phyloP scores from a whole-genome alignment of 2,888 invertebrate genomes.

The Ichneumoninae sp. region DNA sequence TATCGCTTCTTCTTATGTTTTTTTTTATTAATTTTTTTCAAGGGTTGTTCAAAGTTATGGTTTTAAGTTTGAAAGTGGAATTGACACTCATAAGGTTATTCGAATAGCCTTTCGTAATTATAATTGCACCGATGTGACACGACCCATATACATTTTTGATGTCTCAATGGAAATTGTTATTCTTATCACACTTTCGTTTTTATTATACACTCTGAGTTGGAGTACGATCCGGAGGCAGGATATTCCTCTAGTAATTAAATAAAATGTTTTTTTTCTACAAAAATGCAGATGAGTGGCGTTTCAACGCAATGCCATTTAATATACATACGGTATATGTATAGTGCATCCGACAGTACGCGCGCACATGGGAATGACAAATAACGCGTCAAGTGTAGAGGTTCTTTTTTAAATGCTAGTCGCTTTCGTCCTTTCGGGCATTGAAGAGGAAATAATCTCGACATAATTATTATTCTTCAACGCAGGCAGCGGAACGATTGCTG shows the following conservation, averaged over 20 bases:
- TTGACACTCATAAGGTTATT: conserved; percentile 84
- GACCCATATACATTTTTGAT: conserved; percentile 77
- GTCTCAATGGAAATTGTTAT: conserved; percentile 70
- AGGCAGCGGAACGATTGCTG: conserved; percentile 19
- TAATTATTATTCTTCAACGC: conserved; percentile 36
- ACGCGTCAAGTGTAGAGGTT: conserved; percentile 48
- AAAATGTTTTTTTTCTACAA: conserved; percentile 66
- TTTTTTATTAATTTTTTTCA: conserved; percentile 71
- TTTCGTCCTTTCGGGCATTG: conserved; percentile 21
- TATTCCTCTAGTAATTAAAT: conserved; percentile 53
- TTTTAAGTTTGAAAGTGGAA: conserved; percentile 82
- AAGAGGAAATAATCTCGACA: conserved; percentile 39
- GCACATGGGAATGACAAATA: conserved; percentile 57
- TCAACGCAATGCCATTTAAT: conserved; percentile 70
- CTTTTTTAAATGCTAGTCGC: conserved; percentile 40
- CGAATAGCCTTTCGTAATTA: conserved; percentile 81
- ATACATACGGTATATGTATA: conserved; percentile 55
- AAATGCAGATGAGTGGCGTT: conserved; percentile 75
- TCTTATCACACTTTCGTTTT: conserved; percentile 67
- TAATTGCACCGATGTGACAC: conserved; percentile 82
- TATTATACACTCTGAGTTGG: conserved; percentile 59
- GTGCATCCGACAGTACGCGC: conserved; percentile 48
- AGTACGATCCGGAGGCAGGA: conserved; percentile 64
- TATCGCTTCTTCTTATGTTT: conserved; percentile 67
- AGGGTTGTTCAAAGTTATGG: conserved; percentile 78